These are phyloP conservation scores for Pogonocherus hispidulus DNA, from an alignment of 2,888 invertebrate genomes.

Conservation along the genomic window DNA sequence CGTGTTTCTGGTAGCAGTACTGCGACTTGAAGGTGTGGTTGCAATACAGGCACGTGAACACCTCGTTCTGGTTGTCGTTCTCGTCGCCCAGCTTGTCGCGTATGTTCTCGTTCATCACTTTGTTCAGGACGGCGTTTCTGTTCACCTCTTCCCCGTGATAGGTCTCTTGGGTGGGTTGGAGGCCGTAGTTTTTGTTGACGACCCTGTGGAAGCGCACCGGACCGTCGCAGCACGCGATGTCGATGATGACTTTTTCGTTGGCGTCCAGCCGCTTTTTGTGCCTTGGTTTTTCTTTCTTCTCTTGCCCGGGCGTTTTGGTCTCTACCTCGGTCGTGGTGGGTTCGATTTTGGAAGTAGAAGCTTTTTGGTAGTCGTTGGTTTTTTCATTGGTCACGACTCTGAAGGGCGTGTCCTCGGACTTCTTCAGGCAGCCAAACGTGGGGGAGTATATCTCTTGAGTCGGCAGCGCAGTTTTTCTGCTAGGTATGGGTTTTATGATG, in stretches of 20 bases:
- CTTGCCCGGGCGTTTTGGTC: slow-evolving; percentile 24
- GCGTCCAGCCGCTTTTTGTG: slow-evolving; percentile 41
- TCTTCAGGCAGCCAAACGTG: slow-evolving; percentile 54
- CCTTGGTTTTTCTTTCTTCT: slow-evolving; percentile 48
- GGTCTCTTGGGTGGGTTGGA: slow-evolving; percentile 52
- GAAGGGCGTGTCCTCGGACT: slow-evolving; percentile 65
- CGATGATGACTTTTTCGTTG: slow-evolving; percentile 77
- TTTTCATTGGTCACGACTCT: slow-evolving; percentile 46
- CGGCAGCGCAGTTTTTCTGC: slow-evolving; percentile 55
- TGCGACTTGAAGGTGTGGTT: slow-evolving; percentile 87
- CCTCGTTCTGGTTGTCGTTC: slow-evolving; percentile 62
- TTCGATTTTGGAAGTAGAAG: slow-evolving; percentile 52
- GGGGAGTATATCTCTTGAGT: slow-evolving; percentile 48
- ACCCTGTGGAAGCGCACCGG: slow-evolving; percentile 90
- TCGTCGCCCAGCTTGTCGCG: slow-evolving; percentile 61
- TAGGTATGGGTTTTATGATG: slow-evolving; percentile 45
- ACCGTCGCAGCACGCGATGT: slow-evolving; percentile 93
- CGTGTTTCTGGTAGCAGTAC: slow-evolving; percentile 88
- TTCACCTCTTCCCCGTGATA: slow-evolving; percentile 57
- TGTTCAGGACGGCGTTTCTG: slow-evolving; percentile 63
- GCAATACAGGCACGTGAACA: slow-evolving; percentile 81
- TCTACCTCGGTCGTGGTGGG: slow-evolving; percentile 28
- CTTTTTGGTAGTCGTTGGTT: slow-evolving; percentile 42
- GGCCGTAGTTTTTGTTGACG: slow-evolving; percentile 83
- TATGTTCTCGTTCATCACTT: slow-evolving; percentile 67